phyloP scores from a whole-genome alignment of 2,113 vertebrate genomes.

The Emydura subglobosa region DNA sequence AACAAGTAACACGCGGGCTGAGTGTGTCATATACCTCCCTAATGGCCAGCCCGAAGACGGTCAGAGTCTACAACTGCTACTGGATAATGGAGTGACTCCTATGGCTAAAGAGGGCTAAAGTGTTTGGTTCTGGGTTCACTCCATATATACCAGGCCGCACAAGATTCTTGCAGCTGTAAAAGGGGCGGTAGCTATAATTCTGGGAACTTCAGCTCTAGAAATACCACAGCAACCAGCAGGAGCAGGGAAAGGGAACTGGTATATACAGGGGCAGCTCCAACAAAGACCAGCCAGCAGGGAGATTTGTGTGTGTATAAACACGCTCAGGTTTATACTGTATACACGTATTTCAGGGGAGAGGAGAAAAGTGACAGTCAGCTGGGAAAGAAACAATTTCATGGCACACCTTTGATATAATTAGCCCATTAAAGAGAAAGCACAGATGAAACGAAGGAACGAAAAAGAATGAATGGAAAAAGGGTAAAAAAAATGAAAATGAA shows the following conservation, averaged over 20 bases:
- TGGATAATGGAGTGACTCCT: neutral
- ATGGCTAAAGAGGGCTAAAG: neutral
- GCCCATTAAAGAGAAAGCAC: neutral
- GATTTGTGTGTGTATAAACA: neutral
- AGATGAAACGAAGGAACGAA: neutral
- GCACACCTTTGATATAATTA: neutral
- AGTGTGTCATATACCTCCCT: neutral
- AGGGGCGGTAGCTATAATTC: neutral
- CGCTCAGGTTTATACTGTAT: neutral
- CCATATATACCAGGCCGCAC: neutral
- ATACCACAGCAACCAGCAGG: neutral
- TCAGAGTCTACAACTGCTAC: neutral
- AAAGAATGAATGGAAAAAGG: neutral
- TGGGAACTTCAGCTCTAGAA: neutral
- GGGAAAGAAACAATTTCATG: neutral
- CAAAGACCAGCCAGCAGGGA: neutral
- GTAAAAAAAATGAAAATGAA: neutral
- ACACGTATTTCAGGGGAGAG: neutral
- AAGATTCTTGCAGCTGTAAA: neutral
- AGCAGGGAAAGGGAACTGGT: neutral
- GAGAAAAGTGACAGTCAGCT: neutral
- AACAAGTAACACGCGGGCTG: neutral
- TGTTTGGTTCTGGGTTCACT: neutral
- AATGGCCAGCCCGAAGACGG: neutral
- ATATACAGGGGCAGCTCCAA: neutral